Evolutionary conservation across 2,888 invertebrate genomes (phyloP), one percentile per base, ranked within the genome.

Genomic region (Baronia brevicornis): DNA sequence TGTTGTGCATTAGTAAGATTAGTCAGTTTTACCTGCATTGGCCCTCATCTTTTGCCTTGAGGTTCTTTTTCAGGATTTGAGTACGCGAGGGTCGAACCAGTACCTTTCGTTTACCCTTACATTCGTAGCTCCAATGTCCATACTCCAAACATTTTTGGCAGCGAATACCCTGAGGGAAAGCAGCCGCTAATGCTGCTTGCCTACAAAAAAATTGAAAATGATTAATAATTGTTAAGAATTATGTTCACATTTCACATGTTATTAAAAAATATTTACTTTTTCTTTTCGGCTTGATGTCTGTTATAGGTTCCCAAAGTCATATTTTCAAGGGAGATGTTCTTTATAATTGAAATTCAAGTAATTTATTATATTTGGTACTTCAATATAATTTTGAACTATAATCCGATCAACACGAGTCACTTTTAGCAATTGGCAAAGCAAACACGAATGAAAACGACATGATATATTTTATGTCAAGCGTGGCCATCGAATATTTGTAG

Each of bases 71-170:
- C 43, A 97, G 72, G 39, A 91, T 88, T 48, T 91, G 89, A 1
- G 96, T 94, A 33, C 96, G 89, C 0, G 96, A 95, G 3, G 90
- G 89, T 35, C 96, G 88, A 50, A 94, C 90, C 3, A 95, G 80
- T 68, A 91, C 92, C 77, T 97, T 97, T 39, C 96, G 87, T 71
- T 96, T 96, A 6, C 93, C 93, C 47, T 90, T 94, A 63, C 97
- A 97, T 69, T 96, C 94, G 57, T 94, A 97, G 38, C 95, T 96
- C 95, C 96, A 97, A 66, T 97, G 97, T 0, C 97, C 97, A 58
- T 90, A 90, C 71, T 96, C 93, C 26, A 96, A 77, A 61, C 97
- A 97, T 77, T 96, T 97, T 67, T 97, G 97, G 64, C 97, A 97
- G 11, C 93, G 88, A 38, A 93, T 88, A 5, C 91, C 91, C 67